These are phyloP conservation scores for Machaerirhynchus nigripectus DNA, from an alignment of 2,113 vertebrate genomes.

Conservation along the genomic window DNA sequence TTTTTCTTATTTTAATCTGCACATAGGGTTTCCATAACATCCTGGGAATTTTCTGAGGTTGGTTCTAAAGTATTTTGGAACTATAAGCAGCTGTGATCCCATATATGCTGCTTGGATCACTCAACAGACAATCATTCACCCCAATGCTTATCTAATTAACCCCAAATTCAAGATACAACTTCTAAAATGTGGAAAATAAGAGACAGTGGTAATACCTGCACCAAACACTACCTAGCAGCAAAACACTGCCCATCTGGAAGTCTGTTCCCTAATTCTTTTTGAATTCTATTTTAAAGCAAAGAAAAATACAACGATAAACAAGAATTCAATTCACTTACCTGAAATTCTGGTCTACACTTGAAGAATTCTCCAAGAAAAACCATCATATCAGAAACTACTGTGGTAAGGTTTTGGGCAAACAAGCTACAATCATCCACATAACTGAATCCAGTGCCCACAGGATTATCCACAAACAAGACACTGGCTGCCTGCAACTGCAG, in stretches of 20 bases:
- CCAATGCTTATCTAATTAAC: not conserved
- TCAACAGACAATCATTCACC: not conserved
- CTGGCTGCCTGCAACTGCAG: constrained; percentile 84
- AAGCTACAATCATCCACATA: constrained; percentile 74
- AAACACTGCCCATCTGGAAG: not conserved
- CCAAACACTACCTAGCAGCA: not conserved
- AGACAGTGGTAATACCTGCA: not conserved
- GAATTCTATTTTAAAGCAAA: not conserved
- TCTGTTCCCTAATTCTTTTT: not conserved
- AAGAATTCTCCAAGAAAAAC: constrained; percentile 87
- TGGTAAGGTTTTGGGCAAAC: constrained; percentile 82
- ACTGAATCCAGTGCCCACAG: constrained; percentile 93
- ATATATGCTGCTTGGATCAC: fast-evolving
- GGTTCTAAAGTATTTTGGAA: not conserved
- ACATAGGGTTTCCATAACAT: not conserved
- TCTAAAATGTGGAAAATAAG: not conserved
- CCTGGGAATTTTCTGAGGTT: not conserved
- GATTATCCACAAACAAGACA: constrained; percentile 94
- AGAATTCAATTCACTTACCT: constrained; percentile 70
- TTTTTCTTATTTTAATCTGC: not conserved
- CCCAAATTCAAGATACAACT: not conserved
- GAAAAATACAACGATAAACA: not conserved
- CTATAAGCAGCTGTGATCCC: not conserved
- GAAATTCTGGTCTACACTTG: constrained; percentile 75
- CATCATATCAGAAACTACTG: constrained; percentile 89